A percentile compares a stretch with the other conserved stretches of the same genome.
These are phyloP conservation scores for Drosophila nr. perissopoda DNA, from an alignment of 2,888 invertebrate species.

Conservation along the genomic window DNA sequence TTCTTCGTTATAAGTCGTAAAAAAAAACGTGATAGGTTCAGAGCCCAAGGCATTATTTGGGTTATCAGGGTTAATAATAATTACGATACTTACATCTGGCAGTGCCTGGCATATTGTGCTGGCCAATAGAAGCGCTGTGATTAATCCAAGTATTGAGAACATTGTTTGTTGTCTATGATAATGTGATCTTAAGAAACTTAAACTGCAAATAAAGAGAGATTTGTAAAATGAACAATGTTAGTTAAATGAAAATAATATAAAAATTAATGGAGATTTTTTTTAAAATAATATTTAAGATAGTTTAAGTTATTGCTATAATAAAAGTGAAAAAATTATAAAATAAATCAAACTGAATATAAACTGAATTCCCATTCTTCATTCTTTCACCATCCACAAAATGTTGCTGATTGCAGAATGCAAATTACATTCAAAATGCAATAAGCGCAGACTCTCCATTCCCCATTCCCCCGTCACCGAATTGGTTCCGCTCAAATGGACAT, in stretches of 20 bases:
- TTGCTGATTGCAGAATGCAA: slow-evolving; percentile 28
- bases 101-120: slow-evolving; percentile 83
- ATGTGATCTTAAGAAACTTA: slow-evolving; percentile 56
- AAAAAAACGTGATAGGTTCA: slow-evolving; percentile 49
- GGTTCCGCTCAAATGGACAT: slow-evolving; percentile 69
- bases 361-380: not conserved
- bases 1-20: slow-evolving; percentile 37
- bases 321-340: not conserved
- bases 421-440: slow-evolving; percentile 20
- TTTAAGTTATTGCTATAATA: not conserved
- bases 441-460: not conserved
- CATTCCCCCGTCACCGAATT: not conserved
- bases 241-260: not conserved
- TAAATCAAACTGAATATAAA: not conserved
- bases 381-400: not conserved
- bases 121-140: slow-evolving; percentile 82
- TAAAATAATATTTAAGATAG: not conserved
- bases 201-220: slow-evolving; percentile 64
- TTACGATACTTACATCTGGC: slow-evolving; percentile 84
- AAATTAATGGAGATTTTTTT: not conserved
- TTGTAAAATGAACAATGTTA: not conserved
- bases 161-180: slow-evolving; percentile 66
- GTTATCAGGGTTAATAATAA: slow-evolving; percentile 5
- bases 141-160: slow-evolving; percentile 81
- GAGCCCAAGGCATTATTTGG: slow-evolving; percentile 37